phyloP scores from a whole-genome alignment of 2,113 vertebrate genomes.

The Salvelinus fontinalis region DNA sequence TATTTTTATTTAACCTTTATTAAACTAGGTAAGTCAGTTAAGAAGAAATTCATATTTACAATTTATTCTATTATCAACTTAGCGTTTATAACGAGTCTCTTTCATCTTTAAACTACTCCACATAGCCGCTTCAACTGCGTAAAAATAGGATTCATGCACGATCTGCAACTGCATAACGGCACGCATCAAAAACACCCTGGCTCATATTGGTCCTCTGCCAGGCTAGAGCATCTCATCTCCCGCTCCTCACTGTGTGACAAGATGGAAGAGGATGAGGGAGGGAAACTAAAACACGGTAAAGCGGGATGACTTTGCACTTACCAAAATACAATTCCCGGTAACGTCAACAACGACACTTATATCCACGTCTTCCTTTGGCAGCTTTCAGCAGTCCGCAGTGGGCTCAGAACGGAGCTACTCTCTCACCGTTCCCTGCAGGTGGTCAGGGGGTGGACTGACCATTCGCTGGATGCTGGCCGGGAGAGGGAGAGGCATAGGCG shows the following conservation, averaged over 20 bases:
- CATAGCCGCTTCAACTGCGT: too few relatives aligned
- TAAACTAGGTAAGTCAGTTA: too few relatives aligned
- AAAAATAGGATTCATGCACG: neutral
- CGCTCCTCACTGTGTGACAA: neutral
- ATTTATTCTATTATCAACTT: neutral
- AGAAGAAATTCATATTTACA: too few relatives aligned
- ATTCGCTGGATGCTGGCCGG: conserved; percentile 10
- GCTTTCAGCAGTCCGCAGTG: conserved; percentile 3
- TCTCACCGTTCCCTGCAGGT: conserved; percentile 22
- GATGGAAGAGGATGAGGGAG: neutral
- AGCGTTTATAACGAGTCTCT: neutral
- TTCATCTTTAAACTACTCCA: neutral
- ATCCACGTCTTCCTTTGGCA: conserved; percentile 3
- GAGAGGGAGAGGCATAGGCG: conserved; percentile 21
- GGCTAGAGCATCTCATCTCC: neutral
- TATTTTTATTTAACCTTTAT: too few relatives aligned
- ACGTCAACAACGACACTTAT: neutral
- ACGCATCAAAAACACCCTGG: neutral
- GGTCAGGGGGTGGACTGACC: conserved; percentile 3
- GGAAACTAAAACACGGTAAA: neutral
- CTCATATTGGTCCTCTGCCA: neutral
- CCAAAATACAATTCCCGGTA: conserved; percentile 32
- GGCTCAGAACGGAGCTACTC: neutral
- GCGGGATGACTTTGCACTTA: conserved; percentile 42
- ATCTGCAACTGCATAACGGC: neutral